Conservation (phyloP, 2,797 vertebrate genomes). For the Poecilia gillii region DNA sequence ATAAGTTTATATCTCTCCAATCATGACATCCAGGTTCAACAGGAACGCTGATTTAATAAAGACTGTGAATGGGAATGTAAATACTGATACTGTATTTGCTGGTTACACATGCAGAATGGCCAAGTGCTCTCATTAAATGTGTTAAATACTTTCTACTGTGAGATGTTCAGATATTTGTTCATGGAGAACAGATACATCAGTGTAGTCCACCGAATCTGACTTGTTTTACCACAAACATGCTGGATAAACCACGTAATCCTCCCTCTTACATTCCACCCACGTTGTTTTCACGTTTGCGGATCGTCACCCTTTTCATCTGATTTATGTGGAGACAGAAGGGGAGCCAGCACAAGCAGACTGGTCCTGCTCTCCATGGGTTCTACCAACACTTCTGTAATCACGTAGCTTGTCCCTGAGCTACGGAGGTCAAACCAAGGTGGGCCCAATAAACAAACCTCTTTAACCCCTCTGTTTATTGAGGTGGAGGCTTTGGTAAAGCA, state of each 20-base stretch:
- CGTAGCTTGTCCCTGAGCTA: constrained; percentile 69
- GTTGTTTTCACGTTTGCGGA: constrained; percentile 47
- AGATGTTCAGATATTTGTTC: neutral
- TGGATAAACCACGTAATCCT: constrained; percentile 56
- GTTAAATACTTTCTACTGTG: neutral
- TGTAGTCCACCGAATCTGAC: constrained; percentile 31
- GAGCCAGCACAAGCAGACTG: constrained; percentile 32
- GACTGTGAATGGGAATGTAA: neutral
- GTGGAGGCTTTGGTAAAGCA: constrained; percentile 68
- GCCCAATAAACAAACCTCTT: constrained; percentile 84
- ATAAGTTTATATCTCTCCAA: neutral
- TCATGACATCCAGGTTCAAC: neutral
- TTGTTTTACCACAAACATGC: constrained; percentile 54
- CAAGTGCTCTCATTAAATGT: neutral
- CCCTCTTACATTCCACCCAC: constrained; percentile 18
- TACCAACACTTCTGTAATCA: constrained; percentile 80
- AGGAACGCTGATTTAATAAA: neutral
- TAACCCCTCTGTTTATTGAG: constrained; percentile 79
- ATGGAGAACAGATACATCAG: constrained; percentile 5
- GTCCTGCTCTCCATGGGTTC: constrained; percentile 39
- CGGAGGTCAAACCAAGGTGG: constrained; percentile 83
- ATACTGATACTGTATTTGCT: neutral
- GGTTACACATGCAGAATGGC: neutral
- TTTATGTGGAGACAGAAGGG: constrained; percentile 62
- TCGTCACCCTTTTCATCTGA: constrained; percentile 61